phyloP scores from a whole-genome alignment of 2,113 vertebrate genomes.

The Diphyllodes magnificus region DNA sequence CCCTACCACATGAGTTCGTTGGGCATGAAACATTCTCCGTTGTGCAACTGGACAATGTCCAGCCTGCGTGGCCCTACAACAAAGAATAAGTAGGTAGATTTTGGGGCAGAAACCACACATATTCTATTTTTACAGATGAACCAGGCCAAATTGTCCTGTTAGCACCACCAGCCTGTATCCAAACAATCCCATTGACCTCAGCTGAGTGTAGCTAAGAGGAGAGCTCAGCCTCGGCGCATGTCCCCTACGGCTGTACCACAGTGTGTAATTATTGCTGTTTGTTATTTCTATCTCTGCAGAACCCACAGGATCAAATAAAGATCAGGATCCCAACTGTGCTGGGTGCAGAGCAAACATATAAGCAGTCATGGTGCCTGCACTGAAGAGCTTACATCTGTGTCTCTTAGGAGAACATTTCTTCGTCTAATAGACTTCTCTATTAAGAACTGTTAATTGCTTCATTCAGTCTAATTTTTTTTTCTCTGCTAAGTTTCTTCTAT shows the following conservation, averaged over 20 bases:
- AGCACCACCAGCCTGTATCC: background rate
- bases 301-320: constrained; percentile 37
- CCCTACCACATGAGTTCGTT: background rate
- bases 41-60: background rate
- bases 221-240: fast-evolving
- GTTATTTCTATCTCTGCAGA: constrained; percentile 14
- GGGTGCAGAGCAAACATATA: constrained; percentile 4
- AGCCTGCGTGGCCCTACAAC: background rate
- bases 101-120: background rate
- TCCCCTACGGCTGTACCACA: background rate
- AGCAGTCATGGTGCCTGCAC: constrained; percentile 35
- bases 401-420: constrained; percentile 30
- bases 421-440: background rate
- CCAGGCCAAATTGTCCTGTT: background rate
- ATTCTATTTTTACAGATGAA: background rate
- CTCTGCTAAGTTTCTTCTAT: background rate
- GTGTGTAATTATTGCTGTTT: constrained; percentile 6
- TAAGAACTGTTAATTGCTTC: constrained; percentile 42
- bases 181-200: background rate
- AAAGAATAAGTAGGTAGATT: background rate
- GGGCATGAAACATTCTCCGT: background rate
- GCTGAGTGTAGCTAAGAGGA: background rate
- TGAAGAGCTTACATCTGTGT: constrained; percentile 24
- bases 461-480: background rate
- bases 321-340: constrained; percentile 2